Percentiles rank a stretch among this genome's conserved stretches.
Conservation (phyloP, 2,888 invertebrate species). For the Coremacera marginata region DNA sequence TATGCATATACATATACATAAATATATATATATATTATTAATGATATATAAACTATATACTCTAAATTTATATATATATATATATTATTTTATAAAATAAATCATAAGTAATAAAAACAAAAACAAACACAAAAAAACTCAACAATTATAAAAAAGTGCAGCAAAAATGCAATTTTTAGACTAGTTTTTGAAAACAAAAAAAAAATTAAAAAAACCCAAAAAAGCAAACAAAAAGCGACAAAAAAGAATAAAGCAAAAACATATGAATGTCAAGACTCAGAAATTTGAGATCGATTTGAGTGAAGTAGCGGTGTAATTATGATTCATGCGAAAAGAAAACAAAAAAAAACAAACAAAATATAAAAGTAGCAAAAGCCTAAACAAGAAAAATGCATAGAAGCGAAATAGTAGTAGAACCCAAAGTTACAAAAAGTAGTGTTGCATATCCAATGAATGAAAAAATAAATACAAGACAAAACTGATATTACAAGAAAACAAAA, state of each 20-base stretch:
- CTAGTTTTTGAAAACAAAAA: conserved; percentile 34
- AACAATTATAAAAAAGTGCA: conserved; percentile 42
- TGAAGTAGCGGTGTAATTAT: neutral
- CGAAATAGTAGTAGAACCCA: conserved; percentile 23
- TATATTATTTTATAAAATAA: conserved; percentile 46
- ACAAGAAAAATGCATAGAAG: conserved; percentile 4
- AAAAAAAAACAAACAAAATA: neutral
- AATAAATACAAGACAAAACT: conserved; percentile 26
- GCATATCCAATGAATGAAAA: conserved; percentile 31
- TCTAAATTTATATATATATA: conserved; percentile 39
- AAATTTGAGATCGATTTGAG: neutral
- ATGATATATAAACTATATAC: conserved; percentile 38
- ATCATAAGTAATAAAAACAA: conserved; percentile 36
- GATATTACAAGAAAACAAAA: neutral
- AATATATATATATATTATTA: conserved; percentile 43
- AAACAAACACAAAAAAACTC: conserved; percentile 39
- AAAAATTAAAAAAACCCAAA: conserved; percentile 17
- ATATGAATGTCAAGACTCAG: conserved; percentile 30
- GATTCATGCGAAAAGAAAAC: neutral
- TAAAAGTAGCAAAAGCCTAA: neutral
- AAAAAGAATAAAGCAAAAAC: conserved; percentile 42
- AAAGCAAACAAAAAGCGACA: conserved; percentile 7
- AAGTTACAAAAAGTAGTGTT: conserved; percentile 34
- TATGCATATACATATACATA: conserved; percentile 39
- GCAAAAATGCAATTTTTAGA: conserved; percentile 45